These are phyloP conservation scores for Vanessa cardui DNA, from an alignment of 2,888 invertebrate genomes.

Conservation along the genomic window DNA sequence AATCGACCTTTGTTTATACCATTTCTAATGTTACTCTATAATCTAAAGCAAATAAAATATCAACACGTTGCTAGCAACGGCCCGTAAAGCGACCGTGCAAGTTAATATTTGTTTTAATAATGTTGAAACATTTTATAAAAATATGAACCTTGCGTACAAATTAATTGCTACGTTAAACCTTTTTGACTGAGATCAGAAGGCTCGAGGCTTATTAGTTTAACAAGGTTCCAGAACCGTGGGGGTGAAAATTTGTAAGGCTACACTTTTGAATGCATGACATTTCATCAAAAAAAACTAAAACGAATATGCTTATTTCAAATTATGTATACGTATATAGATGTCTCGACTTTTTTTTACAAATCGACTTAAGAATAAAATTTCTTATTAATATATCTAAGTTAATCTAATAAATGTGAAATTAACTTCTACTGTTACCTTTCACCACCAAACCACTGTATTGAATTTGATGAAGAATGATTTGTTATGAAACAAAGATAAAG, in stretches of 20 bases:
- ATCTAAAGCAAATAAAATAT: constrained; percentile 75
- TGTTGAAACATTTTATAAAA: constrained; percentile 67
- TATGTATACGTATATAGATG: no score
- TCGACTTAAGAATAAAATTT: no score
- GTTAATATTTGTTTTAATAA: constrained; percentile 75
- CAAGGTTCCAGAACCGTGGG: constrained; percentile 59
- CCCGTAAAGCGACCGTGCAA: constrained; percentile 59
- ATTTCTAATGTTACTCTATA: constrained; percentile 2
- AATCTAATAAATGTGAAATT: no score
- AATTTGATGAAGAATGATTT: no score
- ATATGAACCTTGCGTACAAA: constrained; percentile 61
- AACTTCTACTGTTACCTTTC: no score
- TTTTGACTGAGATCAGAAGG: constrained; percentile 57
- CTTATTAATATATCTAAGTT: no score
- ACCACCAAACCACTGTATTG: no score
- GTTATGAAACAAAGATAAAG: no score
- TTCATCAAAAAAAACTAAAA: no score
- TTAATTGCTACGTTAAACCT: constrained; percentile 69
- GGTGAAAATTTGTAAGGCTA: constrained; percentile 59
- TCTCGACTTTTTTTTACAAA: no score
- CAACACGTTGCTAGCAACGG: constrained; percentile 69
- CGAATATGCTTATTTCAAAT: no score
- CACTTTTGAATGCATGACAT: no score
- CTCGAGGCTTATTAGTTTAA: constrained; percentile 60
- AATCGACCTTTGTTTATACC: neutral